These are phyloP conservation scores for Champsocephalus gunnari DNA, from an alignment of 2,797 vertebrate species.

Conservation along the genomic window DNA sequence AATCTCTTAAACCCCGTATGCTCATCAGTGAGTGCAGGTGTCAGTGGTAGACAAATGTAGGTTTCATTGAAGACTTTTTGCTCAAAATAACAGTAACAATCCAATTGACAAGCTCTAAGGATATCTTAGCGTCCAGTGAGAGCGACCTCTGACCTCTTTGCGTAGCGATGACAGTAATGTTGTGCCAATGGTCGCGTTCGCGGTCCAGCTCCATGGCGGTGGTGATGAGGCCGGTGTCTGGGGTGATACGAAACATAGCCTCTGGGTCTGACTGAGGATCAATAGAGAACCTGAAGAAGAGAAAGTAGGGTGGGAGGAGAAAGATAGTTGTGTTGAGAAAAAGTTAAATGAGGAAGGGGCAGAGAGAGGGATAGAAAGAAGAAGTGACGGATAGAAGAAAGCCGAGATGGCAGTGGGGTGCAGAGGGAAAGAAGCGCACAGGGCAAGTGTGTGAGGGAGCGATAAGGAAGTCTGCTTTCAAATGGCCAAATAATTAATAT, in stretches of 20 bases:
- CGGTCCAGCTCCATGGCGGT: slow-evolving; percentile 90
- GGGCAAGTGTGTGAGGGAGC: slow-evolving; percentile 70
- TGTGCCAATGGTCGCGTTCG: slow-evolving; percentile 90
- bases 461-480: slow-evolving; percentile 76
- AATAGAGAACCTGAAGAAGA: slow-evolving; percentile 88
- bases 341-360: slow-evolving; percentile 11
- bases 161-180: slow-evolving; percentile 91
- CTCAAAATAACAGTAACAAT: slow-evolving; percentile 20
- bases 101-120: slow-evolving; percentile 1
- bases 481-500: slow-evolving; percentile 80
- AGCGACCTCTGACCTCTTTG: slow-evolving; percentile 87
- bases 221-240: slow-evolving; percentile 89
- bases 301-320: slow-evolving; percentile 8
- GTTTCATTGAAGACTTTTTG: slow-evolving; percentile 26
- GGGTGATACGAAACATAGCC: slow-evolving; percentile 88
- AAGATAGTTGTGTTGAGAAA: slow-evolving; percentile 17
- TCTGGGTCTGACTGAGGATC: slow-evolving; percentile 92
- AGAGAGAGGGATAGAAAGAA: slow-evolving; percentile 10
- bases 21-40: slow-evolving; percentile 57
- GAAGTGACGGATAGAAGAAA: slow-evolving; percentile 40
- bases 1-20: slow-evolving; percentile 48
- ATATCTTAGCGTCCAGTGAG: slow-evolving; percentile 2
- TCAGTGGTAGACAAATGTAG: slow-evolving; percentile 36
- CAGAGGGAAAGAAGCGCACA: slow-evolving; percentile 48
- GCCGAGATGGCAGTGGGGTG: slow-evolving; percentile 43